phyloP scores from a whole-genome alignment of 2,797 vertebrate genomes.

The Benthosema pterotum region DNA sequence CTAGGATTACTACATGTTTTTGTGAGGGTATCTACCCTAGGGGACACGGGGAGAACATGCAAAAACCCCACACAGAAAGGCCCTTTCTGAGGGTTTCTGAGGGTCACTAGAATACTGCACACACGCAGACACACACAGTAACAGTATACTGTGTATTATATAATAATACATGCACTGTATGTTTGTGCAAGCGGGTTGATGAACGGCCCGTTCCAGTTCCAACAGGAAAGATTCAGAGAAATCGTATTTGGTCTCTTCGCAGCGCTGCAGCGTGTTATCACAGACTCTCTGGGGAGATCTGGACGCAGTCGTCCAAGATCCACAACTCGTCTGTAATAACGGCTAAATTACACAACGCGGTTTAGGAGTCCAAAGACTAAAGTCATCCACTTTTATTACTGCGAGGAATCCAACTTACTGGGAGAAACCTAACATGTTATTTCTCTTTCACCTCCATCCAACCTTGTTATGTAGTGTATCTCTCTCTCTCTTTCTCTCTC shows the following conservation, averaged over 20 bases:
- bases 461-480: too few species aligned
- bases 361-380: constrained; percentile 16
- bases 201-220: constrained; percentile 17
- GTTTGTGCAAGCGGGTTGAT: constrained; percentile 30
- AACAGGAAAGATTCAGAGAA: constrained; percentile 24
- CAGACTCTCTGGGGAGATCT: constrained; percentile 18
- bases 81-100: too few species aligned
- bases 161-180: too few species aligned
- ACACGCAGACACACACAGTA: background rate
- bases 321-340: constrained; percentile 24
- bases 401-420: constrained; percentile 15
- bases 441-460: background rate
- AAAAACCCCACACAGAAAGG: too few species aligned
- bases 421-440: background rate
- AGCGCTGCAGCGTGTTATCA: constrained; percentile 27
- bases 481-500: background rate
- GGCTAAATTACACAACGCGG: constrained; percentile 27
- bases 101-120: too few species aligned
- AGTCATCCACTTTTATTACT: constrained; percentile 10
- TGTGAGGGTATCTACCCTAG: too few species aligned
- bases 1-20: too few species aligned
- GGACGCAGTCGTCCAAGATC: constrained; percentile 6
- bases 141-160: too few species aligned
- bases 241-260: constrained; percentile 23
- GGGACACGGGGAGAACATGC: too few species aligned